Evolutionary conservation across 2,797 vertebrate genomes (phyloP).

Genomic region (Sebastes trivittatus): DNA sequence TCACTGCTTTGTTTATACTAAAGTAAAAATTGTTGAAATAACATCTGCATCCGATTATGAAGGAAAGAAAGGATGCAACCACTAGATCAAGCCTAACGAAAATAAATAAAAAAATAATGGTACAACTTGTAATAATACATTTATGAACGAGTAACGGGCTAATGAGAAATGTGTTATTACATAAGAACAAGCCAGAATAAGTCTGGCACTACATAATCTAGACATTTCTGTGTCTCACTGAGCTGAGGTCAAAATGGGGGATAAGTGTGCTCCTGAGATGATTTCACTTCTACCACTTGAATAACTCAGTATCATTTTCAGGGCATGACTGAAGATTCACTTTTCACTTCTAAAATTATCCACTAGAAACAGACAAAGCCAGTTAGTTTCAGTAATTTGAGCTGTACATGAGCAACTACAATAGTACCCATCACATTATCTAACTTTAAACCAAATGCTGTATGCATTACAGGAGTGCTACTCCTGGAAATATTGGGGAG

Average conservation of each 20-base stretch:
- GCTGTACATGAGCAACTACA: background rate
- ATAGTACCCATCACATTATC: background rate
- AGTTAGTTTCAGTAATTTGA: background rate
- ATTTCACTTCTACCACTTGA: slow-evolving; percentile 3
- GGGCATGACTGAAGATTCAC: background rate
- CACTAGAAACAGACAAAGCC: background rate
- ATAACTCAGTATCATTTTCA: slow-evolving; percentile 18
- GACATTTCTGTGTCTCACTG: slow-evolving; percentile 42
- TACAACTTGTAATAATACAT: background rate
- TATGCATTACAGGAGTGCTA: background rate
- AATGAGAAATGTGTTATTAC: background rate
- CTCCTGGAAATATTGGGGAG: background rate
- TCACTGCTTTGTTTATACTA: background rate
- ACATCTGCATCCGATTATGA: background rate
- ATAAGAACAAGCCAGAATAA: background rate
- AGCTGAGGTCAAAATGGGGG: slow-evolving; percentile 81
- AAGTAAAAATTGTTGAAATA: background rate
- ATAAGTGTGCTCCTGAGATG: slow-evolving; percentile 38
- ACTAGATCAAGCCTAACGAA: background rate
- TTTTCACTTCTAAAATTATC: slow-evolving; percentile 15
- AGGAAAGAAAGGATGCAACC: slow-evolving; percentile 4
- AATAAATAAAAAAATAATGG: background rate
- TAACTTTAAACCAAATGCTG: background rate
- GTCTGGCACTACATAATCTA: slow-evolving; percentile 31
- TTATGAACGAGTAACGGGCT: background rate